These are phyloP conservation scores for Sinhomidia bicolor DNA, from an alignment of 2,888 invertebrate genomes.

Conservation along the genomic window DNA sequence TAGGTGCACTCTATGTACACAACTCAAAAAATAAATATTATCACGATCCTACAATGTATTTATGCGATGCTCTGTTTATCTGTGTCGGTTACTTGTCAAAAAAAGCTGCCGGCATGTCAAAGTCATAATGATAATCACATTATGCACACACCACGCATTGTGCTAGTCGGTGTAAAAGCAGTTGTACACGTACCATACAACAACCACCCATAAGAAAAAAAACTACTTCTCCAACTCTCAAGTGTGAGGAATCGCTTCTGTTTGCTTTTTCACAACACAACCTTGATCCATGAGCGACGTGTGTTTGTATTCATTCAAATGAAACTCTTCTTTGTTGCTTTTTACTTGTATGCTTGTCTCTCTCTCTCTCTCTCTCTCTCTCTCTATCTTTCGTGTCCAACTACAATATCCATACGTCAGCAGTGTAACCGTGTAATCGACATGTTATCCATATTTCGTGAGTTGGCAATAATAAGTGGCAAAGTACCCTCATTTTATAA, in stretches of 20 bases:
- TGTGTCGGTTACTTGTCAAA: conserved; percentile 49
- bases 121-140: conserved; percentile 45
- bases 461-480: background rate
- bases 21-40: background rate
- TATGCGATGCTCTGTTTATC: background rate
- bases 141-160: conserved; percentile 45
- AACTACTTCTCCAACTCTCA: background rate
- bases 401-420: background rate
- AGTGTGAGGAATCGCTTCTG: conserved; percentile 54
- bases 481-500: conserved; percentile 38
- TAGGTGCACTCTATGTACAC: background rate
- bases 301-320: background rate
- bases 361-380: too few species aligned
- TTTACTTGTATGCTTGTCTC: background rate
- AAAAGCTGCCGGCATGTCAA: conserved; percentile 51
- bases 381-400: conserved; percentile 47
- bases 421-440: background rate
- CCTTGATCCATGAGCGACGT: conserved; percentile 32
- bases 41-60: too few species aligned
- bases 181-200: background rate
- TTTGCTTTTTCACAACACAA: conserved; percentile 36
- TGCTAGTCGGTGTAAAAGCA: background rate
- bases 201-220: background rate
- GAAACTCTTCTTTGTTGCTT: conserved; percentile 11
- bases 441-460: background rate